Evolutionary conservation across 2,888 invertebrate genomes (phyloP), one percentile per base, ranked within the genome.

Genomic region (Phrixothrix hirtus): DNA sequence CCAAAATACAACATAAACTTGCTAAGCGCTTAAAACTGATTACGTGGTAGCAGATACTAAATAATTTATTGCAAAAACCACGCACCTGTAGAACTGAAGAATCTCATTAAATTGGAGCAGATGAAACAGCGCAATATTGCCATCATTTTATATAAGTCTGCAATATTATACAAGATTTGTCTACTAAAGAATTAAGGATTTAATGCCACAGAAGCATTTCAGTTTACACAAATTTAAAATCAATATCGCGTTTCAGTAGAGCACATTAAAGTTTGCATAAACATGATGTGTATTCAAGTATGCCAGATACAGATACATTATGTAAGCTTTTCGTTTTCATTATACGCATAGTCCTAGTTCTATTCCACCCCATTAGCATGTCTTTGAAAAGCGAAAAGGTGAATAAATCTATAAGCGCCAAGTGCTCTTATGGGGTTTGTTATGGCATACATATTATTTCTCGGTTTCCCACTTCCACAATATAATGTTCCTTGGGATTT

Each of bases 331-430:
- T 12, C 48, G 29, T 48, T 31, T 10, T 16, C 26, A 27, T 47
- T 48, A 41, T 41, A 48, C 25, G 41, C 34, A 39, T 39, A 39
- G 47, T 48, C 35, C 35, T 41, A 35, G 48, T 35, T 41, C 34
- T 32, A 41, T 48, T 48, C 48, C 48, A 27, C 21, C 15, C 48
- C 48, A 48, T 48, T 48, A 48, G 41, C 48, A 35, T 41, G 48
- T 29, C 35, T 48, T 48, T 48, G 34, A 41, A 41, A 41, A 48
- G 48, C 48, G 30, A 30, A 48, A 48, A 48, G 27, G 48, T 48
- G 48, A 35, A 35, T 48, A 36, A 48, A 48, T 41, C 35, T 41
- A 35, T 46, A 38, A 29, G 11, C 26, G 31, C 2, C 6, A 16
- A 31, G 38, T 30, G 30, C 41, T 30, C 41, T 14, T 27, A 16